Evolutionary conservation across 1,140 invertebrate species (phyloP).

Genomic region (Drosophila parabipectinata): DNA sequence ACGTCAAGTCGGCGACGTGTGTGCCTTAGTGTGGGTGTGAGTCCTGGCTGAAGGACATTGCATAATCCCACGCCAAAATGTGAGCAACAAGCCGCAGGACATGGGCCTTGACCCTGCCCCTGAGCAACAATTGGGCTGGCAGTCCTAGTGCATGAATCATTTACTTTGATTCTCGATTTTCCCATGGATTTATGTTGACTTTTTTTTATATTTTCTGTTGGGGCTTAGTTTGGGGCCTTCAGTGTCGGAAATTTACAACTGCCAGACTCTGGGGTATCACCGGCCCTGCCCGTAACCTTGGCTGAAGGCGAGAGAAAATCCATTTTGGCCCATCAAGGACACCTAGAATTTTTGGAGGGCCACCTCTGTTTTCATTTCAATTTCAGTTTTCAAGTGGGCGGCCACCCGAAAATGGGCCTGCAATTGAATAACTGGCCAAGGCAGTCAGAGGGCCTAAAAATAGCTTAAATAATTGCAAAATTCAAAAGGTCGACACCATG

Average conservation of each 20-base stretch:
- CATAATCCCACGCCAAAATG: constrained; percentile 53
- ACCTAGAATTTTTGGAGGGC: neutral
- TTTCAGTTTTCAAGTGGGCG: constrained; percentile 38
- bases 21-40: constrained; percentile 22
- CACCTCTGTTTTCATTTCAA: constrained; percentile 27
- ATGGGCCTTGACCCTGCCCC: constrained; percentile 57
- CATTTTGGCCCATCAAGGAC: constrained; percentile 40
- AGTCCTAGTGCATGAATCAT: constrained; percentile 35
- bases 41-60: constrained; percentile 63
- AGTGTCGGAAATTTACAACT: constrained; percentile 10
- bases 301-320: constrained; percentile 37
- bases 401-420: constrained; percentile 5
- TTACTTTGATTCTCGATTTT: constrained; percentile 17
- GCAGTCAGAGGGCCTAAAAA: constrained; percentile 13
- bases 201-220: neutral
- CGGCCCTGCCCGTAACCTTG: constrained; percentile 48
- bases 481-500: constrained; percentile 1
- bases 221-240: neutral
- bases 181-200: constrained; percentile 9
- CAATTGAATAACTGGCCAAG: constrained; percentile 39
- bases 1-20: constrained; percentile 49
- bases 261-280: constrained; percentile 26
- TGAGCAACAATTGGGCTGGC: constrained; percentile 42
- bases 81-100: constrained; percentile 65
- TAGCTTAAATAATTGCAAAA: constrained; percentile 22